phyloP scores from a whole-genome alignment of 1,140 invertebrate species.

The Drosophila simulans region DNA sequence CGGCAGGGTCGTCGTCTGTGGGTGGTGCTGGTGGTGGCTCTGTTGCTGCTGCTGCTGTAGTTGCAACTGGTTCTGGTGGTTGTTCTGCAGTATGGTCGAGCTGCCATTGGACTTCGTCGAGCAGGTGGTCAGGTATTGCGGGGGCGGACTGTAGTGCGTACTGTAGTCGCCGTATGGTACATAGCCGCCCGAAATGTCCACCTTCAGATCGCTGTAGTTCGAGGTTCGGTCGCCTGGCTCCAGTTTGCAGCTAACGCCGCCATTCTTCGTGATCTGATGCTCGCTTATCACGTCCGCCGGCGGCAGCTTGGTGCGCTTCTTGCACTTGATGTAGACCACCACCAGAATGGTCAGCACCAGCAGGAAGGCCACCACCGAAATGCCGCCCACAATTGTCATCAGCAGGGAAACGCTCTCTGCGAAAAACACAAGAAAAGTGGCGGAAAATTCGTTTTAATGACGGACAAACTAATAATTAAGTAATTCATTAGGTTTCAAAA shows the following conservation, averaged over 20 bases:
- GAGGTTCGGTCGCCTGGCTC: constrained; percentile 93
- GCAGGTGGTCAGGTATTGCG: constrained; percentile 83
- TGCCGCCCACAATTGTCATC: constrained; percentile 76
- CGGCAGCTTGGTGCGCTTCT: constrained; percentile 77
- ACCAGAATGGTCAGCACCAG: constrained; percentile 73
- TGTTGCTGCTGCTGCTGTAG: constrained; percentile 76
- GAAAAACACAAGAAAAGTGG: background rate
- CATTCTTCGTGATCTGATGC: constrained; percentile 81
- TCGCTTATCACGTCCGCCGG: constrained; percentile 83
- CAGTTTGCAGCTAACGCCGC: constrained; percentile 74
- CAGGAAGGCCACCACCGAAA: constrained; percentile 66
- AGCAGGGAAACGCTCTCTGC: constrained; percentile 74
- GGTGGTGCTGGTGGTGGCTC: constrained; percentile 43
- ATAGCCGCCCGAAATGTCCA: constrained; percentile 94
- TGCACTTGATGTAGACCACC: constrained; percentile 77
- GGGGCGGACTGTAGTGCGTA: constrained; percentile 91
- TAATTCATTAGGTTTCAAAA: too few species aligned
- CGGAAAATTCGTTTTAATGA: background rate
- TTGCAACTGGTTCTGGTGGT: constrained; percentile 80
- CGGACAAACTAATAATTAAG: background rate
- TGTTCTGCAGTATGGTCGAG: constrained; percentile 78
- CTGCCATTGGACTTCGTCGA: constrained; percentile 82
- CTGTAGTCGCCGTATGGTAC: constrained; percentile 95
- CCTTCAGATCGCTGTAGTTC: constrained; percentile 95
- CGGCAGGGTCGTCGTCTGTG: constrained; percentile 64